phyloP scores from a whole-genome alignment of 2,888 invertebrate species.

The Rhabditoides inermis region DNA sequence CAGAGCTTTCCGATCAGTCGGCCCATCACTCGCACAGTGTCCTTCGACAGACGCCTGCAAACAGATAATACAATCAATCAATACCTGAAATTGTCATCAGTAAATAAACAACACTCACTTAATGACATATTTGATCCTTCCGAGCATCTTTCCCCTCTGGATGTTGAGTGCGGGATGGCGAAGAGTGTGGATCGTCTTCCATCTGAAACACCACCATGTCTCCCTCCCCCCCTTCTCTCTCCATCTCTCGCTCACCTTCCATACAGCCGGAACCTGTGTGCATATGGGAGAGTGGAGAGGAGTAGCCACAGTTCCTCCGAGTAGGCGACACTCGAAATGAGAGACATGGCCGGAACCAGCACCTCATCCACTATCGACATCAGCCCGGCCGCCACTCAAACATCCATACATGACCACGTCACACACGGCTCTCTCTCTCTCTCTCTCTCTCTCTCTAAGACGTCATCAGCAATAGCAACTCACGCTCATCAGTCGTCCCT shows the following conservation, averaged over 20 bases:
- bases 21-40: slow-evolving; percentile 92
- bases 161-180: slow-evolving; percentile 75
- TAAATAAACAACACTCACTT: slow-evolving; percentile 63
- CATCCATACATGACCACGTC: no score
- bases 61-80: slow-evolving; percentile 1
- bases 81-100: background rate
- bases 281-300: slow-evolving; percentile 55
- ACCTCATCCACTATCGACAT: slow-evolving; percentile 64
- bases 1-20: slow-evolving; percentile 89
- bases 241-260: slow-evolving; percentile 9
- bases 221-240: background rate
- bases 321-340: slow-evolving; percentile 87
- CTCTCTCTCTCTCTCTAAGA: no score
- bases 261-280: slow-evolving; percentile 51
- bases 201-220: slow-evolving; percentile 60
- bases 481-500: slow-evolving; percentile 16
- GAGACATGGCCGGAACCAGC: slow-evolving; percentile 78
- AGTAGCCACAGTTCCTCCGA: slow-evolving; percentile 90
- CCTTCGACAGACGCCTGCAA: slow-evolving; percentile 70
- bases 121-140: slow-evolving; percentile 88
- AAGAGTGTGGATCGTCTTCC: slow-evolving; percentile 83
- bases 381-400: slow-evolving; percentile 29
- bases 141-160: slow-evolving; percentile 76
- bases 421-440: no score
- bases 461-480: no score